Evolutionary conservation across 2,113 vertebrate genomes (phyloP).

Genomic region (Amphiprion ocellaris): DNA sequence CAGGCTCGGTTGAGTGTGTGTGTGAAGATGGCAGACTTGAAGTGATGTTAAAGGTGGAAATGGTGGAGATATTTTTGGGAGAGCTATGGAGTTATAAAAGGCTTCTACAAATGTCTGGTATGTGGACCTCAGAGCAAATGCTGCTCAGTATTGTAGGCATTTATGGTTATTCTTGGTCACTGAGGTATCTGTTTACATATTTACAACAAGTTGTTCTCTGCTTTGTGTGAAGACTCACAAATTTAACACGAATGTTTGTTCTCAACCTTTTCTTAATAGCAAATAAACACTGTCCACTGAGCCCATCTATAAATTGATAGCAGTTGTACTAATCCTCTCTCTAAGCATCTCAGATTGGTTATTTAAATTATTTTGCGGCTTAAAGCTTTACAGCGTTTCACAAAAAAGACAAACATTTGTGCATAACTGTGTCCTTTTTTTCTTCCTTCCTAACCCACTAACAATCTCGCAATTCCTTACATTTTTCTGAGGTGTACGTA

Average conservation of each 20-base stretch:
- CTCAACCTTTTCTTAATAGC: no score
- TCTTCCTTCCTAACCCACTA: not conserved
- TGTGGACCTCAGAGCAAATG: constrained; percentile 51
- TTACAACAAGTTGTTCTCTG: constrained; percentile 9
- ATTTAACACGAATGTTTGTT: no score
- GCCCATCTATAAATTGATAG: no score
- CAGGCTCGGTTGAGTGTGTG: constrained; percentile 12
- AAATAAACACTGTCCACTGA: no score
- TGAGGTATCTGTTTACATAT: constrained; percentile 33
- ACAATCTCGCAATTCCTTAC: not conserved
- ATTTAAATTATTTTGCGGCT: no score
- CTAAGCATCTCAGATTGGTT: no score
- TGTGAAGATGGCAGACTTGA: constrained; percentile 38
- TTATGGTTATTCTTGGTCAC: constrained; percentile 44
- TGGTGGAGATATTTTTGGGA: constrained; percentile 54
- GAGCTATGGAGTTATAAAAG: constrained; percentile 51
- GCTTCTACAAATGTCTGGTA: constrained; percentile 36
- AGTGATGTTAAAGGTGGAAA: constrained; percentile 44
- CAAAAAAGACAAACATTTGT: no score
- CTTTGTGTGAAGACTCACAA: not conserved
- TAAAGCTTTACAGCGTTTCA: no score
- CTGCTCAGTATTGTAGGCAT: constrained; percentile 17
- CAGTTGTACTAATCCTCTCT: no score
- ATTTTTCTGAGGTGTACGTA: not conserved
- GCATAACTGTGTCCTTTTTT: not conserved